Evolutionary conservation across 1,140 invertebrate species (phyloP), one percentile per base, ranked within the genome.

Genomic region (Kradibia gibbosae): DNA sequence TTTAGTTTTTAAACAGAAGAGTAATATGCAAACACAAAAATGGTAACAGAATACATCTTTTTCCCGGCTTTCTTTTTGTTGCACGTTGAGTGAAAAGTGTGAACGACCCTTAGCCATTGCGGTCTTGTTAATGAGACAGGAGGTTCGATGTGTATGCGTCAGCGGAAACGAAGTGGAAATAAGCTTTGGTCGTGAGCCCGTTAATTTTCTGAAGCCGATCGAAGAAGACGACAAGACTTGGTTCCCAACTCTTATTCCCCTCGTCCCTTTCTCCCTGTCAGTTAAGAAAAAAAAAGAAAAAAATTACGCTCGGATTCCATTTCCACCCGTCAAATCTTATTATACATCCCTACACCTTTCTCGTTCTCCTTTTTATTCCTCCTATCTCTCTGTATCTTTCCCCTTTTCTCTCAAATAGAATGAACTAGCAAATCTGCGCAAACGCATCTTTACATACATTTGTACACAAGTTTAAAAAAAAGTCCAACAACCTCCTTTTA

Each of bases 141-240:
- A 86, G 85, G 85, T 86, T 82, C 83, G 77, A 75, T 84, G 82
- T 83, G 82, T 80, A 73, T 81, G 48, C 80, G 48, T 74, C 73
- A 72, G 81, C 82, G 85, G 86, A 88, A 88, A 88, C 85, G 82
- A 86, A 84, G 84, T 87, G 87, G 85, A 89, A 88, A 85, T 88
- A 86, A 88, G 83, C 85, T 76, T 85, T 82, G 82, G 84, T 84
- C 84, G 81, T 25, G 22, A 15, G 15, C 83, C 84, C 84, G 80
- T 86, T 86, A 85, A 86, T 86, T 88, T 84, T 80, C 78, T 72
- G 76, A 72, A 78, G 82, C 82, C 81, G 85, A 87, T 83, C 81
- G 75, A 82, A 82, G 67, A 15, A 22, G 72, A n/a, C 48, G 77
- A 72, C n/a, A 57, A 50, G 31, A 50, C 60, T 39, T 42, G 55